Base-by-base conservation (phyloP, 2,797 vertebrate species). In the Salarias fasciatus region DNA sequence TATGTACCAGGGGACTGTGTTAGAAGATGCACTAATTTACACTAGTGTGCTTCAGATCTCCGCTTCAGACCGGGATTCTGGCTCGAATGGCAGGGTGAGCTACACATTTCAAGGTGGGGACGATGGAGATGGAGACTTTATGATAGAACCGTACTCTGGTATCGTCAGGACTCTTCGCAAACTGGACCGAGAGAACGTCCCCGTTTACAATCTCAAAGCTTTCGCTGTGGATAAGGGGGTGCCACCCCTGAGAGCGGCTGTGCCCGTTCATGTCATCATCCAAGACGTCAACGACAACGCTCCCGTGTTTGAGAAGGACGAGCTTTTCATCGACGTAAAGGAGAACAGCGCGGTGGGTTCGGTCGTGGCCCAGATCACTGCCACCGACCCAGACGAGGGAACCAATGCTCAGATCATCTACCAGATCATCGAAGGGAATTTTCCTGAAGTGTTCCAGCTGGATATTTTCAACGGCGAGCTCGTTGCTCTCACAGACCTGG, bases 371-470 rank as follows among this genome's bases (percentile, higher is more conserved):
- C 89, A 87, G 3, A 95, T 99, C 67, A 93, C 81, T 0, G 97
- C 97, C 29, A 86, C 91, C 0, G 98, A 99, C 79, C 97, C 97
- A 0, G 98, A 99, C 0, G 97, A 98, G 59, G 97, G 97, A 48
- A 95, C 96, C 42, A 99, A 99, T 0, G 98, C 98, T 28, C 96
- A 98, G 85, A 97, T 99, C 85, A 97, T 99, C 94, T 99, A 99
- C 74, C 98, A 99, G 86, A 99, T 99, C 0, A 95, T 99, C 38
- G 97, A 99, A 79, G 98, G 98, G 28, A 99, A 99, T 41, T 88
- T 93, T 48, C 97, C 97, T 0, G 96, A 99, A 80, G 94, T 97
- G 58, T 99, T 99, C 78, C 94, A 98, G 52, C 88, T 99, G 37
- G 95, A 99, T 77, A 94, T 99, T 51, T 96, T 97, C 60, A 97